Evolutionary conservation across 92 coral and sea anemone species (phyloP).

Genomic region (Desmophyllum pertusum): DNA sequence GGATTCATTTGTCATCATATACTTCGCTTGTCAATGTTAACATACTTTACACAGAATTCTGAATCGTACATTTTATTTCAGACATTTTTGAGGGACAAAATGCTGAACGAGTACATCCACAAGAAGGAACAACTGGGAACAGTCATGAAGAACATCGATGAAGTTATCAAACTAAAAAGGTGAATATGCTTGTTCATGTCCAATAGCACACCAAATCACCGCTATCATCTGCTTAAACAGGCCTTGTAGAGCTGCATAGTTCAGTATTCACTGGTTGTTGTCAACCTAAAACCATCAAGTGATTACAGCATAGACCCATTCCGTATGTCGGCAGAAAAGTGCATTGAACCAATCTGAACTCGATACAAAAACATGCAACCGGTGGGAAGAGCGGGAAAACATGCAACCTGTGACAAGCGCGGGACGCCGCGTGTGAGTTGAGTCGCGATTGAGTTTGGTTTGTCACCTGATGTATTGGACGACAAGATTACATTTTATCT

Average conservation of each 20-base stretch:
- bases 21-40: too few species aligned
- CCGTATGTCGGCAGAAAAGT: background rate
- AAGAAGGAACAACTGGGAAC: conserved; percentile 91
- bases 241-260: background rate
- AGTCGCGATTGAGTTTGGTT: too few species aligned
- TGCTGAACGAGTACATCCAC: conserved; percentile 92
- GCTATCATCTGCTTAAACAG: background rate
- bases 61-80: conserved; percentile 17
- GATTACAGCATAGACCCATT: background rate
- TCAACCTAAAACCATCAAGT: background rate
- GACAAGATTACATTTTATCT: too few species aligned
- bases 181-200: background rate
- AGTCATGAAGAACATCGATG: conserved; percentile 89
- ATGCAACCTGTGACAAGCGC: too few species aligned
- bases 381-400: too few species aligned
- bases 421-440: too few species aligned
- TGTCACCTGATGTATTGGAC: too few species aligned
- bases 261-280: background rate
- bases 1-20: too few species aligned
- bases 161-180: conserved; percentile 91
- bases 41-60: background rate
- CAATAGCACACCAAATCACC: background rate
- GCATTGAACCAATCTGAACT: background rate
- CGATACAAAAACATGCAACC: background rate
- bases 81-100: conserved; percentile 90